Evolutionary conservation across 2,888 invertebrate species (phyloP).

Genomic region (Branchellion lobata): DNA sequence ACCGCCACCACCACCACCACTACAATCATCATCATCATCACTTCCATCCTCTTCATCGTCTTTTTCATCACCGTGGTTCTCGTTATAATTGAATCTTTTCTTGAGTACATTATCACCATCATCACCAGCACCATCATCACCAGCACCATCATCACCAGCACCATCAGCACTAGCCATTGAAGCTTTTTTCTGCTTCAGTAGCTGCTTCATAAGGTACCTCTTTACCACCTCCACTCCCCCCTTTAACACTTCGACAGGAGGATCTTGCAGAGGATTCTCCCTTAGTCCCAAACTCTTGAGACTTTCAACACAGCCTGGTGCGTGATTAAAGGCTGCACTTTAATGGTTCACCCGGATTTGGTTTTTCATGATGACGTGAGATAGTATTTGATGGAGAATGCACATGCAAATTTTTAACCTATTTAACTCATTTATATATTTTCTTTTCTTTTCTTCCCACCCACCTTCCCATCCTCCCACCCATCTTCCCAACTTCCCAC

Average conservation of each 20-base stretch:
- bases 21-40: background rate
- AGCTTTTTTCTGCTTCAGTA: background rate
- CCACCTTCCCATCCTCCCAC: no score
- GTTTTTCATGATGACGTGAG: no score
- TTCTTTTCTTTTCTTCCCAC: no score
- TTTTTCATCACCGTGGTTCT: background rate
- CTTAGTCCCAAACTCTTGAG: slow-evolving; percentile 59
- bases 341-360: no score
- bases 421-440: no score
- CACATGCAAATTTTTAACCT: no score
- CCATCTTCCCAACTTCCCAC: no score
- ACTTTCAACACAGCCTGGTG: slow-evolving; percentile 57
- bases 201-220: slow-evolving; percentile 3
- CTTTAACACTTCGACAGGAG: slow-evolving; percentile 58
- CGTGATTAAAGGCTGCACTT: no score
- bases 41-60: background rate
- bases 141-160: background rate
- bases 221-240: slow-evolving; percentile 53
- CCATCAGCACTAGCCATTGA: background rate
- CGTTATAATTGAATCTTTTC: no score
- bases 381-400: no score
- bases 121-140: background rate
- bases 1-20: background rate
- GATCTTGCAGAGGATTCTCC: slow-evolving; percentile 60
- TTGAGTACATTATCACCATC: background rate